phyloP scores from a whole-genome alignment of 2,113 vertebrate genomes.

The Tringa solitaria region DNA sequence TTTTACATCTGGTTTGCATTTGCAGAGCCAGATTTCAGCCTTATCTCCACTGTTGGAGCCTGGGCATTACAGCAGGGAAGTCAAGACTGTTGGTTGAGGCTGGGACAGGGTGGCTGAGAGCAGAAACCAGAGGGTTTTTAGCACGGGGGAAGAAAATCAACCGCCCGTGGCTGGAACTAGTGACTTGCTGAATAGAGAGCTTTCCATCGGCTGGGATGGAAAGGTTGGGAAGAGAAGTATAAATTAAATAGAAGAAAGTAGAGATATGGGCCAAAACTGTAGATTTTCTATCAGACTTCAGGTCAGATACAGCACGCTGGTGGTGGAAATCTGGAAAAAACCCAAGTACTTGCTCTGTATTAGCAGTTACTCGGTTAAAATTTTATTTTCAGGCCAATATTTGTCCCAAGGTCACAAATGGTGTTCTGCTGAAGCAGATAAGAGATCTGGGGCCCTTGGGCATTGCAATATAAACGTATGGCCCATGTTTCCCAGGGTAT shows the following conservation, averaged over 20 bases:
- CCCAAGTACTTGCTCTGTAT: neutral
- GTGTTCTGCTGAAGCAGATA: neutral
- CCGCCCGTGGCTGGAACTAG: rapidly evolving
- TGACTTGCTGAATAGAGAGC: neutral
- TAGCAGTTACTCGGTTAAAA: neutral
- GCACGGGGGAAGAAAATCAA: neutral
- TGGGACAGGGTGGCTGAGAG: neutral
- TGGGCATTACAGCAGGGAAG: neutral
- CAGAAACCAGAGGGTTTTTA: rapidly evolving
- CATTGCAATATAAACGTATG: neutral
- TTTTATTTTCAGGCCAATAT: neutral
- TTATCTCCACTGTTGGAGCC: neutral
- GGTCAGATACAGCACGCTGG: neutral
- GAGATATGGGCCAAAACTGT: rapidly evolving
- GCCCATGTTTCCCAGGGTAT: rapidly evolving
- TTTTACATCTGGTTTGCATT: neutral
- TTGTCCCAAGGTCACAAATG: no score
- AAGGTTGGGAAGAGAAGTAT: neutral
- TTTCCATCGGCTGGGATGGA: neutral
- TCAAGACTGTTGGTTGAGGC: neutral
- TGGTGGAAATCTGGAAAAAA: neutral
- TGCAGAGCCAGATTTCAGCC: neutral
- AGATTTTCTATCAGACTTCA: rapidly evolving
- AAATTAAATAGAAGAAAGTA: neutral
- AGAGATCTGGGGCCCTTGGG: neutral